Evolutionary conservation across 2,888 invertebrate genomes (phyloP).

Genomic region (Baronia brevicornis): DNA sequence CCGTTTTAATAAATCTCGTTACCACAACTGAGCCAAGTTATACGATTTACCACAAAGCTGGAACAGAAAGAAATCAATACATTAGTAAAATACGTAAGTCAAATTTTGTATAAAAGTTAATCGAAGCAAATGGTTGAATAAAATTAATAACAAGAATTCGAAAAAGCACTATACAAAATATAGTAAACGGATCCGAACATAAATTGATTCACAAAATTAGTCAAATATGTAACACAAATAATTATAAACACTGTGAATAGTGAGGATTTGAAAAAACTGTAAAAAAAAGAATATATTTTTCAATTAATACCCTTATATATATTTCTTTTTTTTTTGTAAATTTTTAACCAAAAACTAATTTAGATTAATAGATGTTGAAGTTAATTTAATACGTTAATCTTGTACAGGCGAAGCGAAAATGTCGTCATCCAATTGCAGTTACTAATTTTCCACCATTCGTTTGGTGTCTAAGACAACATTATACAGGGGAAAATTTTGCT

Average conservation of each 20-base stretch:
- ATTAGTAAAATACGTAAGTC: conserved; percentile 1
- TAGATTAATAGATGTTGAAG: no score
- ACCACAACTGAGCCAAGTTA: no score
- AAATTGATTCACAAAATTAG: conserved; percentile 13
- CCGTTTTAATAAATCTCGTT: no score
- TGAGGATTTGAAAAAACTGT: conserved; percentile 3
- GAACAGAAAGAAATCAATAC: conserved; percentile 8
- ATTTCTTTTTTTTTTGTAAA: no score
- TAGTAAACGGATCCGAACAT: conserved; percentile 7
- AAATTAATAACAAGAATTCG: conserved; percentile 8
- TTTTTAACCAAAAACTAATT: no score
- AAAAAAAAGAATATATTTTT: conserved; percentile 6
- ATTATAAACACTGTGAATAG: conserved; percentile 1
- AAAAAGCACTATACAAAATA: conserved; percentile 5
- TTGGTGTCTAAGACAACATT: no score
- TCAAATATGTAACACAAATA: conserved; percentile 13
- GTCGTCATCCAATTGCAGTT: no score
- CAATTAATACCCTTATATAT: no score
- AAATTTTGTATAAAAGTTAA: conserved; percentile 1
- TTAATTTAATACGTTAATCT: no score
- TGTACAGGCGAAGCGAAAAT: no score
- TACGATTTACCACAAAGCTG: conserved; percentile 3
- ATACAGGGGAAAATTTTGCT: no score
- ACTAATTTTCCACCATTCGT: no score
- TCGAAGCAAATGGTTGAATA: neutral